Evolutionary conservation across 1,140 invertebrate genomes (phyloP).

Genomic region (Macrobrachium rosenbergii): DNA sequence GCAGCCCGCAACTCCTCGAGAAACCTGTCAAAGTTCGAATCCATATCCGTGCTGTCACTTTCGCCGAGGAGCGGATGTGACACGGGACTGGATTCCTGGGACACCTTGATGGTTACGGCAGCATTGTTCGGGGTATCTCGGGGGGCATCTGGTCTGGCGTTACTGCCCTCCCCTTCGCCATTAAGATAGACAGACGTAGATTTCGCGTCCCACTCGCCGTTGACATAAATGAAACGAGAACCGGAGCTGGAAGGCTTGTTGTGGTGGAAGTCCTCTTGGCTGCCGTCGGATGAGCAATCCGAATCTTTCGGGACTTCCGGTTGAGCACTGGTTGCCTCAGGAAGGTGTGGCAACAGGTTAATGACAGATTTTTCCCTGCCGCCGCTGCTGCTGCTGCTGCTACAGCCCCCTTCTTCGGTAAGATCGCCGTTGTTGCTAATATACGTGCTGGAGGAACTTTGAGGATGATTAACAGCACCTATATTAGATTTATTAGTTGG

Average conservation of each 20-base stretch:
- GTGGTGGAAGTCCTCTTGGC: background rate
- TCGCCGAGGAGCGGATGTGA: too few species aligned
- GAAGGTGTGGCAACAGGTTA: background rate
- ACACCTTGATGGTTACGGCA: conserved; percentile 30
- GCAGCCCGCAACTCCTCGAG: conserved; percentile 6
- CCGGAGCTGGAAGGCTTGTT: background rate
- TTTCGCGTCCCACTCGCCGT: conserved; percentile 8
- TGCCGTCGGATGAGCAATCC: background rate
- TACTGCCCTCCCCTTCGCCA: background rate
- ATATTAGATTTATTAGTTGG: too few species aligned
- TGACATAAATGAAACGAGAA: conserved; percentile 17
- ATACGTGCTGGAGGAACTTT: too few species aligned
- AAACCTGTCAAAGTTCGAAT: background rate
- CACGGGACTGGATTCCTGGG: background rate
- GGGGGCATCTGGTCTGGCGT: background rate
- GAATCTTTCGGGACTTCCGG: background rate
- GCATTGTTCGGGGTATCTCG: background rate
- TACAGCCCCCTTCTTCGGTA: too few species aligned
- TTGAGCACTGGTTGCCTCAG: background rate
- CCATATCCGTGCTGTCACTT: too few species aligned
- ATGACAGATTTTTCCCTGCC: too few species aligned
- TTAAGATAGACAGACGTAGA: conserved; percentile 21
- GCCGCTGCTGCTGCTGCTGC: too few species aligned
- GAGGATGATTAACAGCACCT: too few species aligned
- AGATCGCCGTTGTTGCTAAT: too few species aligned